Conservation (phyloP, 2,113 vertebrate species). For the Eulemur rufifrons region DNA sequence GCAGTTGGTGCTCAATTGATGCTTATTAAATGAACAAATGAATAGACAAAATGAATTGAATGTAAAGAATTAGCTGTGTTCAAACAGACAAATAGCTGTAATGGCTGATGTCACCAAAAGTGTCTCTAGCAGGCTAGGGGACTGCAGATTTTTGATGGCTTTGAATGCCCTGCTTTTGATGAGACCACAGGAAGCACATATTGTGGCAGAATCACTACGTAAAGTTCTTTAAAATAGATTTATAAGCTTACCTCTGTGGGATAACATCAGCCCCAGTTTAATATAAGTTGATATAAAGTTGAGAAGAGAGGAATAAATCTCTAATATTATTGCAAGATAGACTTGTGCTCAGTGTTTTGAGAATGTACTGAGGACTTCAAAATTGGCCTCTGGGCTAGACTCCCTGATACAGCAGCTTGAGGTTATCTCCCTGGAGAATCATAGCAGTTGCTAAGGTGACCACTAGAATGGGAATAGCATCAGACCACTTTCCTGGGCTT, state of each 20-base stretch:
- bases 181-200: not conserved
- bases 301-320: conserved; percentile 23
- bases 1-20: not conserved
- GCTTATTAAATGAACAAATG: not conserved
- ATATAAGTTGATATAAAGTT: not conserved
- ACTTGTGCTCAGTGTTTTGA: not conserved
- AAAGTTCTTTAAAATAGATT: not conserved
- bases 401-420: not conserved
- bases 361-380: not conserved
- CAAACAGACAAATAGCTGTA: not conserved
- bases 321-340: not conserved
- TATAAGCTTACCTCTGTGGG: not conserved
- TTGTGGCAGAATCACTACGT: not conserved
- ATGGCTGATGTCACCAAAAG: not conserved
- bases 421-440: not conserved
- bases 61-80: conserved; percentile 5
- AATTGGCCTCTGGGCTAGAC: not conserved
- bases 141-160: not conserved
- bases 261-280: not conserved
- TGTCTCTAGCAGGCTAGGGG: not conserved
- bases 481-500: not conserved
- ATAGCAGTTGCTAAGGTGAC: not conserved
- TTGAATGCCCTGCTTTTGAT: not conserved
- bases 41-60: not conserved
- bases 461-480: not conserved